Base-by-base conservation (phyloP, 2,888 invertebrate genomes). In the Diachrysia chrysitis region DNA sequence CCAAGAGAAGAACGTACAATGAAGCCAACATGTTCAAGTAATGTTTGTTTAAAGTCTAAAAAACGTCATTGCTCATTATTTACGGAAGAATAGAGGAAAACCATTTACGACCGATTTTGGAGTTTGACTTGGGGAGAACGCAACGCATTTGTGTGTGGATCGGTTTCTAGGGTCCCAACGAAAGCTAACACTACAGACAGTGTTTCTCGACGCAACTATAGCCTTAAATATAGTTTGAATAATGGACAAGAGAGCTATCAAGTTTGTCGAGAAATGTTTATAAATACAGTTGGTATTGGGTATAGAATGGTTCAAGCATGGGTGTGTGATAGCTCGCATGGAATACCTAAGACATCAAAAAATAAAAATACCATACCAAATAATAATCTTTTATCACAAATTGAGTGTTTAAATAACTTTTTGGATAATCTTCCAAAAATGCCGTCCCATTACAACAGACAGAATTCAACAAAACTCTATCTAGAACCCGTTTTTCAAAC, bases 401-500 rank as follows among this genome's bases (percentile, higher is more conserved):
- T 51, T 67, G 53, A 57, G 37, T 62, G 62, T 51, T 62, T 67
- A 58, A 55, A 62, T 58, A 57, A 67, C 37, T 62, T 67, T 62
- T 67, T 67, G 17, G 62, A 62, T 54, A 61, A 53, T 53, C 57
- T 67, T 51, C 58, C 62, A 61, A 67, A 67, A 67, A 57, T 67
- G 37, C 58, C 66, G 9, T 67, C 63, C 32, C 62, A 58, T 48
- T 58, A 63, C 58, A 67, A 67, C 25, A 67, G 58, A 16, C 62
- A 63, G 42, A 62, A 58, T 58, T 62, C 63, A 53, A 67, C 42
- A 29, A 67, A 67, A 67, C 67, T 67, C 42, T 67, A 62, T 48
- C 62, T 67, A 0, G 67, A 67, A 54, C 67, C 67, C n/a, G 54
- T 67, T 67, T 67, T 67, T 67, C 63, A 25, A 61, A 61, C 53